Percentiles rank a stretch among this genome's conserved stretches.
Evolutionary conservation across 30 jellyfish, hydroid and myxozoan species (phyloP).

Genomic region (Sanderia malayensis): DNA sequence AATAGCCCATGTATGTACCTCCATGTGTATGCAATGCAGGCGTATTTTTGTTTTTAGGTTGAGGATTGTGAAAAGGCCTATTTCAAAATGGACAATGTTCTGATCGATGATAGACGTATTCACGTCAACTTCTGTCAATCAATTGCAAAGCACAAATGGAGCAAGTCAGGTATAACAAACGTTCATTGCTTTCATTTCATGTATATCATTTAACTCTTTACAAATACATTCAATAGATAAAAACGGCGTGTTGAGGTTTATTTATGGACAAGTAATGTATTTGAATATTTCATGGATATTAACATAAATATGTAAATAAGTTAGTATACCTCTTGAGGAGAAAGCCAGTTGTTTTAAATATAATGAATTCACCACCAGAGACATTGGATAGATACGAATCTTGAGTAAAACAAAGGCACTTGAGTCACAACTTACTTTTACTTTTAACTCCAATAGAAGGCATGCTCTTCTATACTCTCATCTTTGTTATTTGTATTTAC

Average conservation of each 20-base stretch:
- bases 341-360: neutral
- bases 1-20: too few relatives aligned
- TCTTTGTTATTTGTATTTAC: neutral
- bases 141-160: constrained; percentile 75
- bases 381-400: too few relatives aligned
- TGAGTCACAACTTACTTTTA: too few relatives aligned
- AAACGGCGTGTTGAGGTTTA: neutral
- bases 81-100: constrained; percentile 97
- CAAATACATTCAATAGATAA: neutral
- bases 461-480: neutral
- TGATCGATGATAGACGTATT: constrained; percentile 98
- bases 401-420: too few relatives aligned
- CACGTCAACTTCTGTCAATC: constrained; percentile 99
- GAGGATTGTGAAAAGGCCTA: constrained; percentile 99
- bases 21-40: too few relatives aligned
- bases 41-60: constrained; percentile 63
- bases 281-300: too few relatives aligned
- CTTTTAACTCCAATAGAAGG: too few relatives aligned
- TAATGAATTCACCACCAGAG: neutral
- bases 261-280: neutral
- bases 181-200: too few relatives aligned
- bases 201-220: neutral
- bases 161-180: constrained; percentile 86
- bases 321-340: neutral
- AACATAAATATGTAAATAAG: neutral